Conservation (phyloP, 2,113 vertebrate species). For the Syngnathoides biaculeatus region DNA sequence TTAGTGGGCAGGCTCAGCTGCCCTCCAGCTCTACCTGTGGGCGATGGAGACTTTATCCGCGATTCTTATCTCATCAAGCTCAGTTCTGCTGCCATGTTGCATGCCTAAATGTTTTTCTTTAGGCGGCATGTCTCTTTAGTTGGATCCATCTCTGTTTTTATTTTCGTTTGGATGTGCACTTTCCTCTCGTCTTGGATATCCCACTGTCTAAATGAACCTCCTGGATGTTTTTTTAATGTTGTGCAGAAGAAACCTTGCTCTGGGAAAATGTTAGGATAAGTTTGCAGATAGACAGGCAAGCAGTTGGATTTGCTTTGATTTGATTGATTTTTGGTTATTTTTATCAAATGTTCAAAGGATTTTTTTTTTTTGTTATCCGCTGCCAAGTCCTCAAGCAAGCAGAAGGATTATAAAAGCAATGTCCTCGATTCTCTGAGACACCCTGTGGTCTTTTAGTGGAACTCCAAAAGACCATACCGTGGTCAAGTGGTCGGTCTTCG, state of each 20-base stretch:
- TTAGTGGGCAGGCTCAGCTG: conserved; percentile 67
- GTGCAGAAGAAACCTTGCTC: conserved; percentile 25
- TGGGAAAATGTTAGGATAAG: conserved; percentile 37
- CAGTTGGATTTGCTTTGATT: conserved; percentile 35
- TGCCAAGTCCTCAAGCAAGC: conserved; percentile 14
- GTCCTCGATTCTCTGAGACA: conserved; percentile 68
- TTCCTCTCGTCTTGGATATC: conserved; percentile 38
- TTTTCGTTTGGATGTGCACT: conserved; percentile 50
- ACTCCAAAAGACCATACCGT: conserved; percentile 52
- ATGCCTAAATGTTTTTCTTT: conserved; percentile 39
- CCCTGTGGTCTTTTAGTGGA: conserved; percentile 56
- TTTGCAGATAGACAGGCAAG: neutral
- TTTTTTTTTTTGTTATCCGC: conserved; percentile 19
- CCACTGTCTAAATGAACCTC: conserved; percentile 37
- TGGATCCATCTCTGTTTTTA: conserved; percentile 38
- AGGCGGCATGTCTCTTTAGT: conserved; percentile 34
- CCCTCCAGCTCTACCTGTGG: conserved; percentile 71
- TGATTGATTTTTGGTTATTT: conserved; percentile 12
- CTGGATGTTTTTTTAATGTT: conserved; percentile 37
- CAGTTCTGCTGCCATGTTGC: conserved; percentile 46
- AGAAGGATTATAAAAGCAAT: conserved; percentile 56
- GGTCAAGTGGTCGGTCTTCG: conserved; percentile 43
- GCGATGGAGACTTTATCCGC: conserved; percentile 68
- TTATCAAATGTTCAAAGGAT: conserved; percentile 25
- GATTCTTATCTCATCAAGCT: conserved; percentile 68